Percentiles rank a stretch among this genome's conserved stretches.
phyloP scores from a whole-genome alignment of 2,797 vertebrate genomes.

The Pipistrellus pygmaeus region DNA sequence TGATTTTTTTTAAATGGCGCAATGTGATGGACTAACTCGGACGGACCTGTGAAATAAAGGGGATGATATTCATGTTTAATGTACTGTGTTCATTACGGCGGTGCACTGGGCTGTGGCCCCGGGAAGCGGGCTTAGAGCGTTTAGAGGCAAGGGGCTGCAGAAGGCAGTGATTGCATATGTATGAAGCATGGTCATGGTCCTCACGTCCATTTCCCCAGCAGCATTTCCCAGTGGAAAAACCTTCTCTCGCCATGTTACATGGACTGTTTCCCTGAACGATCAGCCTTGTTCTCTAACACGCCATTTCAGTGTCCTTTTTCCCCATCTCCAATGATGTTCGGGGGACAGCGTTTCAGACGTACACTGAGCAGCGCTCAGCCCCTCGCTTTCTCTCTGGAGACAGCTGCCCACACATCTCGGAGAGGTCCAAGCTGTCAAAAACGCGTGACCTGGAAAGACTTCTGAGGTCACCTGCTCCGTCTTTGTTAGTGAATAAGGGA shows the following conservation, averaged over 20 bases:
- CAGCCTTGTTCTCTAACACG: conserved; percentile 66
- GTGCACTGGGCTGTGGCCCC: neutral
- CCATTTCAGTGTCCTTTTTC: conserved; percentile 52
- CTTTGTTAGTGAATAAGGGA: conserved; percentile 46
- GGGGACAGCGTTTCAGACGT: neutral
- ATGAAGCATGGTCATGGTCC: conserved; percentile 31
- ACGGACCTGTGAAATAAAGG: conserved; percentile 6
- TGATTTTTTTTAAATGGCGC: neutral
- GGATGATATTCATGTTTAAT: conserved; percentile 39
- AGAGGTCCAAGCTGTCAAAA: neutral
- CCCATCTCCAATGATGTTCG: conserved; percentile 23
- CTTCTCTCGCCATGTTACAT: conserved; percentile 1
- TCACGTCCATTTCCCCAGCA: neutral
- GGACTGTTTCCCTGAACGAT: conserved; percentile 69
- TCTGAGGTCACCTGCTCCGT: neutral
- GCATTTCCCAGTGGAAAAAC: neutral
- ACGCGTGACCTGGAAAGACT: neutral
- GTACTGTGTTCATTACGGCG: neutral
- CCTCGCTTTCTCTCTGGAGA: neutral
- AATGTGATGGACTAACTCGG: neutral
- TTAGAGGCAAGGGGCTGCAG: neutral
- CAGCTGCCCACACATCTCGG: neutral
- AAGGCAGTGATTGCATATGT: neutral
- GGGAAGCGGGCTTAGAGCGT: neutral
- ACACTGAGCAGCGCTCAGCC: conserved; percentile 52